Base-by-base conservation (phyloP, 1,140 invertebrate species). In the Scaptomyza pallida region DNA sequence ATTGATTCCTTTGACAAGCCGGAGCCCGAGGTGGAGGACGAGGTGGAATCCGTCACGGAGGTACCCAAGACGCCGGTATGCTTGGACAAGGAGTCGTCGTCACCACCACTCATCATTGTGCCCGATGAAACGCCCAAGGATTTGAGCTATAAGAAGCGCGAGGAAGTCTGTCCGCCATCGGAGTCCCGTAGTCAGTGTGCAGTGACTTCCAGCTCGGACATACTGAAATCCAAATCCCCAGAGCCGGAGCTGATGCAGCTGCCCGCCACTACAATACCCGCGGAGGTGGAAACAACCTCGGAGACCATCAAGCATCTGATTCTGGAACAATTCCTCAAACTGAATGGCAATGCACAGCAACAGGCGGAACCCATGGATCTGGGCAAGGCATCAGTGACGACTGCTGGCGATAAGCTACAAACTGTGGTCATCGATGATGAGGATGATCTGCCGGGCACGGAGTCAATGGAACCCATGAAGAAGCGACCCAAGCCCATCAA, bases 341-440 rank as follows among this genome's bases (percentile, higher is more conserved):
- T 89, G 15, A 91, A 89, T 47, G 72, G 68, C 50, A 79, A 78
- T 62, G 26, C 65, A 5, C 73, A 75, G 41, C 60, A 65, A 21
- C 94, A 94, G 82, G 94, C 93, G 61, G 94, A 95, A 89, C 94
- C 94, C 1, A 90, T 95, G 35, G 94, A 95, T 91, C 89, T 95
- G 56, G 94, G 94, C 3, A 88, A 88, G 15, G 45, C 64, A 16
- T 21, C 57, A 6, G 23, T 37, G 8, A 3, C 33, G 33, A 35
- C 33, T 0, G 59, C 93, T 68, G 92, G 71, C 6, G 65, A 94
- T 72, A 93, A 83, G n/a, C 71, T 80, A n/a, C 79, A 86, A 35
- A 91, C 89, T 0, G 86, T 90, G 4, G 77, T 89, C 5, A 81
- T 90, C 10, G 89, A 90, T 12, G 89, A 90, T 15, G 85, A 89